Evolutionary conservation across 2,888 invertebrate species (phyloP), one percentile per base, ranked within the genome.

Genomic region (Caenorhabditis sulstoni): DNA sequence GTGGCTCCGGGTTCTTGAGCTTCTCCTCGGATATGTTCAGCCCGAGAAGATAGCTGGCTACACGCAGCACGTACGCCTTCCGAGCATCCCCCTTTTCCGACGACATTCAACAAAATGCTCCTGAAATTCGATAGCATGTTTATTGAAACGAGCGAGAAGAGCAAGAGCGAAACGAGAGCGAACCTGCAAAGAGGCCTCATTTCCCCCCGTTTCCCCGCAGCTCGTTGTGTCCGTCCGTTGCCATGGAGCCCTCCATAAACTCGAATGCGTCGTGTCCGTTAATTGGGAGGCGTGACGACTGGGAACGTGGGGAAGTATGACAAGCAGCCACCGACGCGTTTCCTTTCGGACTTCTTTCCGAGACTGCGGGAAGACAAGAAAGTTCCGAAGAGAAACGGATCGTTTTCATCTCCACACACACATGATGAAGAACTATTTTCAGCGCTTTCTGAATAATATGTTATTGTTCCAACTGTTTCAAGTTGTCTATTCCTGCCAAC

Each of bases 11-110:
- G 57, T 83, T 83, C 39, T 85, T 86, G 45, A 90, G 71, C 59
- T 90, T 88, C 23, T 90, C 90, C 71, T 83, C 82, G 1, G 58
- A 66, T 12, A 83, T 84, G 61, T 84, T 85, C 64, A 81, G 57
- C 14, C 81, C 81, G 22, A 85, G 62, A 9, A 83, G 76, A 52
- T 82, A 76, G 16, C 79, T 79, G 44, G 82, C 83, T 0, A 85
- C 77, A 11, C 84, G 80, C 1, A 84, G 77, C 5, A 84, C 23
- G 39, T 84, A 84, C 1, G 55, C 23, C 39, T 80, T 78, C 1
- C 84, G 62, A 4, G 57, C 29, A 55, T 84, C 84, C 14, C 79
- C 70, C 16, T 65, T 74, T 14, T 74, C 74, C 16, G 67, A 41
- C 37, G 67, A 55, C 75, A 75, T 75, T 50, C 23, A 58, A 49